phyloP scores from a whole-genome alignment of 2,888 invertebrate species.

The Apotomis betuletana region DNA sequence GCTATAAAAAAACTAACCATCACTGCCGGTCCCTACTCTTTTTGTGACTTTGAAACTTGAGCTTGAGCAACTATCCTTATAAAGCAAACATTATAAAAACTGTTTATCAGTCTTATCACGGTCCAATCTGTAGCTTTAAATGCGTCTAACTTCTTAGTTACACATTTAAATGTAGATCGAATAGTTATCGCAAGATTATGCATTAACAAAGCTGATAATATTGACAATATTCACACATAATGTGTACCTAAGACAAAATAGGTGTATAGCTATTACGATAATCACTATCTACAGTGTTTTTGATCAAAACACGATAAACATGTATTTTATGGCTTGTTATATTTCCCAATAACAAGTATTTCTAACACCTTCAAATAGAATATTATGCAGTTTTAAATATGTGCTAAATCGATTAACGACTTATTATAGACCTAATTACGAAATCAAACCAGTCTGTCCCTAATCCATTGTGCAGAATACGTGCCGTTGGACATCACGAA shows the following conservation, averaged over 20 bases:
- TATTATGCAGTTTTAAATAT: too few relatives aligned
- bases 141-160: constrained; percentile 23
- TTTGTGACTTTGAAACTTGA: constrained; percentile 33
- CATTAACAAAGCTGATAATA: constrained; percentile 5
- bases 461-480: not conserved
- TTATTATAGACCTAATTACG: not conserved
- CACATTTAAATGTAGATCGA: constrained; percentile 6
- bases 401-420: too few relatives aligned
- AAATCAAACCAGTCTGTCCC: not conserved
- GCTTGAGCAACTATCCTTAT: constrained; percentile 21
- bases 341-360: too few relatives aligned
- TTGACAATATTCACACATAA: too few relatives aligned
- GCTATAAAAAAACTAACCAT: constrained; percentile 39
- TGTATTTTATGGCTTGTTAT: too few relatives aligned
- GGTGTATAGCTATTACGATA: not conserved
- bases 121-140: constrained; percentile 14
- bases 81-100: constrained; percentile 23
- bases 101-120: constrained; percentile 8
- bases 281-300: too few relatives aligned
- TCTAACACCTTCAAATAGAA: too few relatives aligned
- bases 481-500: not conserved
- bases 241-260: too few relatives aligned
- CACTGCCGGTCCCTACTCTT: constrained; percentile 18
- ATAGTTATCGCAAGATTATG: constrained; percentile 1
- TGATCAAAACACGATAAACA: too few relatives aligned